Percentiles rank a stretch among this genome's conserved stretches.
phyloP scores from a whole-genome alignment of 2,888 invertebrate species.

The Papilio gigon region DNA sequence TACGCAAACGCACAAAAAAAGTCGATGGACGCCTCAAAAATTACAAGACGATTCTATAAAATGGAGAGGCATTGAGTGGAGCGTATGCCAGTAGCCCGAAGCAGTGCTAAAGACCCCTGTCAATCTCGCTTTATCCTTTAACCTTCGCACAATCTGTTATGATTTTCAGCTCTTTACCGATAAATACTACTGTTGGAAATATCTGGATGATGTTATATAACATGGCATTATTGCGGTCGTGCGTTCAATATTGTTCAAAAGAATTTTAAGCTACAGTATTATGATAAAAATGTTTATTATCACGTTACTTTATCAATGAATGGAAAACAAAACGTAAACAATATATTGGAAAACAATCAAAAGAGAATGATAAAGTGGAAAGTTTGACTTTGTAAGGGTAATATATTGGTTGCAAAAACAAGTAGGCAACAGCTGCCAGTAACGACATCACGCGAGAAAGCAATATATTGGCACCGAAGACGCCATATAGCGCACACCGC shows the following conservation, averaged over 20 bases:
- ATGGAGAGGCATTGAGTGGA: slow-evolving; percentile 64
- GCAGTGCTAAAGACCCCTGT: slow-evolving; percentile 69
- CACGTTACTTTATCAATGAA: no score
- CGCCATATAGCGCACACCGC: slow-evolving; percentile 67
- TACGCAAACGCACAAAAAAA: slow-evolving; percentile 33
- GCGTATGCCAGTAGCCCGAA: slow-evolving; percentile 58
- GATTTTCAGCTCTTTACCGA: slow-evolving; percentile 52
- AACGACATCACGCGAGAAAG: slow-evolving; percentile 80
- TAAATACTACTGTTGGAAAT: slow-evolving; percentile 40
- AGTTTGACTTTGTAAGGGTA: slow-evolving; percentile 66
- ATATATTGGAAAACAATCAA: slow-evolving; percentile 46
- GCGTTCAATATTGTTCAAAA: background rate
- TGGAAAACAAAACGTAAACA: slow-evolving; percentile 8
- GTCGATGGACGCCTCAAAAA: slow-evolving; percentile 54
- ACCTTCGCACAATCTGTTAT: slow-evolving; percentile 72
- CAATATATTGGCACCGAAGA: slow-evolving; percentile 78
- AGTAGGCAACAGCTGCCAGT: slow-evolving; percentile 74
- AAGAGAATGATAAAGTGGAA: slow-evolving; percentile 61
- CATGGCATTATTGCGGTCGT: background rate
- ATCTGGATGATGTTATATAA: background rate
- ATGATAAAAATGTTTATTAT: no score
- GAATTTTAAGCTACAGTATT: background rate
- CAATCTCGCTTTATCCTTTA: slow-evolving; percentile 70
- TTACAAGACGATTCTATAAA: slow-evolving; percentile 61
- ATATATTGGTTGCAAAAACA: slow-evolving; percentile 70